Base-by-base conservation (phyloP, 1,140 invertebrate species). In the Aethina tumida region DNA sequence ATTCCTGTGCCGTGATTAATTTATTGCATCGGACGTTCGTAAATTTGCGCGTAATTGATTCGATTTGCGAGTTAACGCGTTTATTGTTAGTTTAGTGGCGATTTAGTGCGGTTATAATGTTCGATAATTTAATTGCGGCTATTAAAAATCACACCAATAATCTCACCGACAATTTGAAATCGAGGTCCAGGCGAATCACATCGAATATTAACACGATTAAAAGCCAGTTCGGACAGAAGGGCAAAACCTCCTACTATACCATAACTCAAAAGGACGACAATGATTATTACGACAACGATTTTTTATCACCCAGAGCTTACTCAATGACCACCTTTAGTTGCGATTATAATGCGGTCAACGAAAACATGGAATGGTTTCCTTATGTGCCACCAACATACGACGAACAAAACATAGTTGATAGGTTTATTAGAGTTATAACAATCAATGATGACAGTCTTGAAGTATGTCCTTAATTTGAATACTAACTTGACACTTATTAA, bases 371-470 rank as follows among this genome's bases (percentile, higher is more conserved):
- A 39, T 66, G 61, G 60, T 44, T 62, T 39, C 55, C 59, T 27
- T 56, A 57, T 47, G 44, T 57, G 30, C 53, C 56, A n/a, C 40
- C 45, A 26, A 53, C 61, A 2, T 58, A 63, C 26, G 63, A 69
- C 30, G 64, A 68, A 39, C 63, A 68, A 24, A 69, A 77, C 59
- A 70, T 81, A 51, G 63, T 79, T 47, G 74, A 80, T 46, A 73
- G 71, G 57, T 81, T 80, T 67, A 70, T 74, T 48, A 67, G 66
- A 50, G 74, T 79, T 42, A 69, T 75, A 38, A 70, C 65, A 28
- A 60, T 73, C 21, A 60, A 64, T 46, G 63, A 73, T 41, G 56
- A 67, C 45, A 51, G 53, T 27, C 52, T 46, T 46, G 59, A 63
- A 50, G 67, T 69, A 65, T 49, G 58, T 28, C 14, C 14, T 28